Base-by-base conservation (phyloP, 1,140 invertebrate genomes). In the Episyrphus balteatus region DNA sequence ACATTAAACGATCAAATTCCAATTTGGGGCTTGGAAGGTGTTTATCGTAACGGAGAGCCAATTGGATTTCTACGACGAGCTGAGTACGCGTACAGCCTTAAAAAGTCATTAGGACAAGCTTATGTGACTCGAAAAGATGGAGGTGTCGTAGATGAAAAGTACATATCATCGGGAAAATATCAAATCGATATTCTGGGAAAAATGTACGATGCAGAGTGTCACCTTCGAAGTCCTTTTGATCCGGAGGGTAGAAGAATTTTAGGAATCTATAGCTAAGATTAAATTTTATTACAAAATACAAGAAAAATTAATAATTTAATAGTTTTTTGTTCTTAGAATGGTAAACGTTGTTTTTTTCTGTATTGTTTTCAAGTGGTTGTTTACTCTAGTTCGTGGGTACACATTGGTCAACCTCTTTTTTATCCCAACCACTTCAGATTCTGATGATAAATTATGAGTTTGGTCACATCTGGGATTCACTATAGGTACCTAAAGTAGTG, bases 1-100 rank as follows among this genome's bases (percentile, higher is more conserved):
- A 89, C 79, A 2, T 72, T 87, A 0, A 71, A 83, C 44, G 77
- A 84, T 64, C 66, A 80, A 67, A 69, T 85, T 13, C 79, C 86
- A 14, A 56, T 94, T 17, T 87, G 84, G 74, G 88, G 89, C 6
- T 70, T 88, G 49, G 90, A 94, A 75, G 80, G 81, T 0, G 83
- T 94, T 57, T 88, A 80, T 63, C 78, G 88, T 58, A 79, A 93
- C 66, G 80, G 79, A 0, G 66, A 77, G 55, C 69, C 81, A 0
- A 84, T 89, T 21, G 89, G 89, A 36, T 86, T 84, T 53, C 61
- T 92, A 12, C 72, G 88, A 47, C 72, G 88, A 58, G 87, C 84
- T 2, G 88, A 92, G 55, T 91, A 80, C 57, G 86, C 76, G 5
- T 89, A 82, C 57, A 73, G 76, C 42, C 69, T 89, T 33, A 80